These are phyloP conservation scores for Actenoides lindsayi DNA, from an alignment of 2,113 vertebrate genomes.

Conservation along the genomic window DNA sequence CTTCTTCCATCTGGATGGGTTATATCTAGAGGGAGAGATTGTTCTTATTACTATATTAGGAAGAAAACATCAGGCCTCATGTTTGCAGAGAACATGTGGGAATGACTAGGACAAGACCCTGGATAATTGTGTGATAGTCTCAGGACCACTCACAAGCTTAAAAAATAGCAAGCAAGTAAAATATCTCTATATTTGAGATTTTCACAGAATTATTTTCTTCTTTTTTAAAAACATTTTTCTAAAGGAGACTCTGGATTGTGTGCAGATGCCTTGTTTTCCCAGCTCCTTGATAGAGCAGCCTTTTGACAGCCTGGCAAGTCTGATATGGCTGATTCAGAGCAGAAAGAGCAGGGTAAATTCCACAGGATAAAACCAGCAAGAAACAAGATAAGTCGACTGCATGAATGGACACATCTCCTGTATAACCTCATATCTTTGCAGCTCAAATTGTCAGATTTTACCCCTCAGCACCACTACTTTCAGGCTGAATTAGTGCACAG, in stretches of 20 bases:
- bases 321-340: not conserved
- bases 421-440: not conserved
- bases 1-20: not conserved
- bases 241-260: not conserved
- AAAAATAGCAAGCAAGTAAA: not conserved
- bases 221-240: not conserved
- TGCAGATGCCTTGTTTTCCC: not conserved
- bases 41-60: not conserved
- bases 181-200: not conserved
- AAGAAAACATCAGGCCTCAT: not conserved
- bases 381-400: rapidly evolving
- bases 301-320: not conserved
- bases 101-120: not conserved
- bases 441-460: not conserved
- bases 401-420: not conserved
- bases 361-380: not conserved
- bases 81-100: not conserved
- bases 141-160: not conserved
- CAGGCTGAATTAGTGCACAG: not conserved
- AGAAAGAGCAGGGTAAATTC: not conserved
- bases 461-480: not conserved
- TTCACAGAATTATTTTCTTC: not conserved
- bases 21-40: not conserved
- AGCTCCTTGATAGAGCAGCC: not conserved
- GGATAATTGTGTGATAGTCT: not conserved